Base-by-base conservation (phyloP, 2,888 invertebrate species). In the Drosophila borborema region DNA sequence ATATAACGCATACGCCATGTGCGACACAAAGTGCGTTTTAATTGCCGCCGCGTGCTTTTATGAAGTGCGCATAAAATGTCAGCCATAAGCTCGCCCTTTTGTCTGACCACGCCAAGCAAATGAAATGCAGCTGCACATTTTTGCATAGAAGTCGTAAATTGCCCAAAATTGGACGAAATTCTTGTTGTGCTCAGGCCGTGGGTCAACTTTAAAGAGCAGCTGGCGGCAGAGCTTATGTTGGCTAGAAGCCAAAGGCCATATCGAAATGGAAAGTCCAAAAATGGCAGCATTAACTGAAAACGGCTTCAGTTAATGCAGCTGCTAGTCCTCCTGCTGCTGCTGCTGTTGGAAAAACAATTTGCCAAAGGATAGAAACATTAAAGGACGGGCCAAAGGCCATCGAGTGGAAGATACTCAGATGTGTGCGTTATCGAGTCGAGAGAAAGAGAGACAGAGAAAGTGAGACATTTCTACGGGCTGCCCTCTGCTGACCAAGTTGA, bases 1-100 rank as follows among this genome's bases (percentile, higher is more conserved):
- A 76, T 70, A 83, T 70, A 81, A 82, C 82, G 85, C 85, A 84
- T 87, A 84, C 87, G 85, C 77, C 72, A 72, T 84, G 87, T 67
- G 63, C 23, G 34, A 34, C 64, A 58, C 60, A 74, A 72, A 71
- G 72, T 77, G 74, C 74, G 68, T 72, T 87, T 82, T 84, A 86
- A 86, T 86, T 80, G 90, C 88, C 53, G 65, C 64, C 73, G 70
- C 81, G 72, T 75, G 85, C 85, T 53, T 75, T 82, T 77, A 74
- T 72, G 79, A 72, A 77, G 77, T 74, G 72, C 63, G 46, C 87
- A 87, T 80, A 77, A 89, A 77, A 72, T 65, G 48, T 34, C 40
- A 58, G 49, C 36, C 43, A 58, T 55, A 38, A 49, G 54, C 53
- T 51, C 56, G 51, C 31, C 60, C 54, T 41, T 41, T 62, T 74